Percentiles rank a stretch among this genome's conserved stretches.
These are phyloP conservation scores for Pristis pectinata DNA, from an alignment of 2,797 vertebrate species.

Conservation along the genomic window DNA sequence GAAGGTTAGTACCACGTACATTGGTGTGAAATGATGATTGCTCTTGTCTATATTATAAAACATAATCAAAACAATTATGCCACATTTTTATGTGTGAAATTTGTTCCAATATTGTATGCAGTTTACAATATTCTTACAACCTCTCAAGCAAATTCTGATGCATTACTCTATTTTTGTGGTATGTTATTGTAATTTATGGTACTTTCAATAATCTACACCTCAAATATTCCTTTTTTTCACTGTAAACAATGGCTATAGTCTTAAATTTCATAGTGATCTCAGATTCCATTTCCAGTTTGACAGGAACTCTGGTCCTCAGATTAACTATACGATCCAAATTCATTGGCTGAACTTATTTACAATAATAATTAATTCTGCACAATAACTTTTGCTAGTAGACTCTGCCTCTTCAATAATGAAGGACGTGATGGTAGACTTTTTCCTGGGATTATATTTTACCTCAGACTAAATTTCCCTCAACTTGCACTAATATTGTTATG, in stretches of 20 bases:
- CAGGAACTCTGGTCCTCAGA: not conserved
- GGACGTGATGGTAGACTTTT: not conserved
- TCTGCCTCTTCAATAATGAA: not conserved
- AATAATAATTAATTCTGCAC: not conserved
- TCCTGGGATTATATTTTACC: no score
- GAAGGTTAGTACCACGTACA: slow-evolving; percentile 65
- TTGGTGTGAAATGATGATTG: not conserved
- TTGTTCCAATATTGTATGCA: not conserved
- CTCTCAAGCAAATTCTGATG: not conserved
- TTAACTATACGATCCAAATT: not conserved
- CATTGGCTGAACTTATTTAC: not conserved
- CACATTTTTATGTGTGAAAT: not conserved
- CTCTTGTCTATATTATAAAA: not conserved
- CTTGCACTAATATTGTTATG: no score
- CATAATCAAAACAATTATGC: not conserved
- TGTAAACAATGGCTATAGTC: not conserved
- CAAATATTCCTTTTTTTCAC: no score
- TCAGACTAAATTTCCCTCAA: no score
- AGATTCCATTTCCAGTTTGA: not conserved
- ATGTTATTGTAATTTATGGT: not conserved
- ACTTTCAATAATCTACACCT: not conserved
- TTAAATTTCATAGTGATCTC: not conserved
- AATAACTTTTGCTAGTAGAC: no score
- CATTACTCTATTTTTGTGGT: not conserved
- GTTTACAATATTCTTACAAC: not conserved